A percentile compares a stretch with the other conserved stretches of the same genome.
phyloP scores from a whole-genome alignment of 2,113 vertebrate species.

The Poeciliopsis retropinna region DNA sequence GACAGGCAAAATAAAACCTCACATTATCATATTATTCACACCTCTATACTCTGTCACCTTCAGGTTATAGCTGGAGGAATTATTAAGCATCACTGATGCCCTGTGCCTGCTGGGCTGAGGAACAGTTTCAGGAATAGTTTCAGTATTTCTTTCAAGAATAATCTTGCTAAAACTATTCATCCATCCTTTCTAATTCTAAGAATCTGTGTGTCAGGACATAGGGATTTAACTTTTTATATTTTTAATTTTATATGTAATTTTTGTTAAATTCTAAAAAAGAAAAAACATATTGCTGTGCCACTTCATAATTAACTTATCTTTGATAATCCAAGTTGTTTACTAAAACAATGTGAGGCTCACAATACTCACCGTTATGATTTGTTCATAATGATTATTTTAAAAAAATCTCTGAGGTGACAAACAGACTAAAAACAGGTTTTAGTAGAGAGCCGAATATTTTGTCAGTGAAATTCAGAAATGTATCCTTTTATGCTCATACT shows the following conservation, averaged over 20 bases:
- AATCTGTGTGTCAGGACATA: background rate
- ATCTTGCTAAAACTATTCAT: background rate
- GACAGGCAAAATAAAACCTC: conserved; percentile 7
- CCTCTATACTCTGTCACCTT: conserved; percentile 10
- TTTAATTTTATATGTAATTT: background rate
- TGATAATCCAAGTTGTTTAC: background rate
- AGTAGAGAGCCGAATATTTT: background rate
- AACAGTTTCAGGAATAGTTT: background rate
- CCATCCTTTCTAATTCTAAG: background rate
- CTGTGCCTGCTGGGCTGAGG: background rate
- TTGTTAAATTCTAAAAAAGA: background rate
- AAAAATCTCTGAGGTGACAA: background rate
- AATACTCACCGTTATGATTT: background rate
- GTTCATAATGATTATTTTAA: background rate
- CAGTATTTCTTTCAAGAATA: background rate
- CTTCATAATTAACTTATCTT: background rate
- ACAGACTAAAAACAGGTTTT: background rate
- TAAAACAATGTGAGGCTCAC: background rate
- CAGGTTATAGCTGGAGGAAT: background rate
- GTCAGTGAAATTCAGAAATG: background rate
- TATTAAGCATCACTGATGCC: background rate
- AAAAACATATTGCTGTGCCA: background rate
- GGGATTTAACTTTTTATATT: too few relatives aligned
- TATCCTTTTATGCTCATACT: background rate
- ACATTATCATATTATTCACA: conserved; percentile 23